Evolutionary conservation across 1,140 invertebrate species (phyloP).

Genomic region (Antheraea mylitta): DNA sequence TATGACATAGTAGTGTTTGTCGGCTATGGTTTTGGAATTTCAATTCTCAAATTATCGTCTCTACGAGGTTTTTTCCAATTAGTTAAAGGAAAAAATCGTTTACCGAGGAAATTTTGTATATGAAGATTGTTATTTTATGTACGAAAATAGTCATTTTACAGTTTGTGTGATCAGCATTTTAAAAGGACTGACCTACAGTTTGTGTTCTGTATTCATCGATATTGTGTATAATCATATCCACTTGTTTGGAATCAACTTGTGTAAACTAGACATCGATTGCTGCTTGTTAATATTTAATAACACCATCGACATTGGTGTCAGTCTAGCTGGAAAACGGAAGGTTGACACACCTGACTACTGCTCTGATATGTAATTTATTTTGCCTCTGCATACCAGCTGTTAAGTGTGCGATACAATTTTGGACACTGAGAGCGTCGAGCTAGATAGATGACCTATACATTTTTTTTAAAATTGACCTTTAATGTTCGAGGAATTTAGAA

Average conservation of each 20-base stretch:
- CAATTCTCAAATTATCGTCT: constrained; percentile 23
- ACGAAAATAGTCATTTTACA: too few species aligned
- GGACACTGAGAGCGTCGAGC: constrained; percentile 23
- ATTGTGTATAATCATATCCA: constrained; percentile 17
- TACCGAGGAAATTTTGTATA: too few species aligned
- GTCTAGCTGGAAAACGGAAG: constrained; percentile 61
- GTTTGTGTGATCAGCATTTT: neutral
- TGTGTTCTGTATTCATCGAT: too few species aligned
- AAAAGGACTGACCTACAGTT: neutral
- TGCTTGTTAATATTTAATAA: constrained; percentile 57
- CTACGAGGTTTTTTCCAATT: too few species aligned
- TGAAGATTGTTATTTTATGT: too few species aligned
- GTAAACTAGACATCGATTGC: constrained; percentile 38
- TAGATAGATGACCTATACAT: constrained; percentile 19
- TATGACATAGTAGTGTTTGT: constrained; percentile 60
- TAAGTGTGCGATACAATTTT: constrained; percentile 12
- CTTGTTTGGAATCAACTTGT: constrained; percentile 12
- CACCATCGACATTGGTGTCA: constrained; percentile 59
- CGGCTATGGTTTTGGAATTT: constrained; percentile 43
- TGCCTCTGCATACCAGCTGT: constrained; percentile 45
- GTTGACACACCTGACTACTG: constrained; percentile 55
- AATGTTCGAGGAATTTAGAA: constrained; percentile 18
- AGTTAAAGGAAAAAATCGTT: too few species aligned
- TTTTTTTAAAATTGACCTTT: constrained; percentile 29
- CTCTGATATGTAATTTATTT: constrained; percentile 40